These are phyloP conservation scores for Ginglymostoma cirratum DNA, from an alignment of 2,113 vertebrate species.

Conservation along the genomic window DNA sequence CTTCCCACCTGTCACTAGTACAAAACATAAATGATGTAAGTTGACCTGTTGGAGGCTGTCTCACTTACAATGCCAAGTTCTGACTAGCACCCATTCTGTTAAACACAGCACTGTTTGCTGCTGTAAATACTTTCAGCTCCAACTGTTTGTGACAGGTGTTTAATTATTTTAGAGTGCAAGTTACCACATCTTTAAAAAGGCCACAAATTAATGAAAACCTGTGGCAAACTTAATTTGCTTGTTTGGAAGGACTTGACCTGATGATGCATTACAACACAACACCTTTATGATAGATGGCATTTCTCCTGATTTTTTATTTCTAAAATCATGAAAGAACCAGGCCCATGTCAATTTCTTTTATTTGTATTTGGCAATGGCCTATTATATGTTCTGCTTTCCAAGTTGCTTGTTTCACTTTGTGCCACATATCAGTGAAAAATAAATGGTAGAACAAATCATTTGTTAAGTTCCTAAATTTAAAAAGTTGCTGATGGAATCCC, in stretches of 20 bases:
- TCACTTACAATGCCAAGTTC: neutral
- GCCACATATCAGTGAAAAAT: neutral
- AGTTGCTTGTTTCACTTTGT: neutral
- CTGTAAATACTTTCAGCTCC: conserved; percentile 23
- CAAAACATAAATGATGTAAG: neutral
- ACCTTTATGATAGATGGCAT: neutral
- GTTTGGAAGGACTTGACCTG: conserved; percentile 6
- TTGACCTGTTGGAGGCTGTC: neutral
- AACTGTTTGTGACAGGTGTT: conserved; percentile 6
- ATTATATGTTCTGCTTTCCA: neutral
- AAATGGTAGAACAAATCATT: too few relatives aligned
- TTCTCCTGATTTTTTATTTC: neutral
- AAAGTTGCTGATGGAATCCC: neutral
- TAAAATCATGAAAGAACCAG: neutral
- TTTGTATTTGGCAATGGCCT: neutral
- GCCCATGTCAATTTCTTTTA: neutral
- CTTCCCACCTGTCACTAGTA: neutral
- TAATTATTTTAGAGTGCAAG: conserved; percentile 27
- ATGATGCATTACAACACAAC: neutral
- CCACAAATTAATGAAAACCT: conserved; percentile 13
- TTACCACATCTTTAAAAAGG: neutral
- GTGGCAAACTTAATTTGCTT: conserved; percentile 18
- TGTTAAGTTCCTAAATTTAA: neutral
- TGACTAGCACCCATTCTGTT: neutral
- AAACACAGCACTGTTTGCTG: neutral